Evolutionary conservation across 2,888 invertebrate species (phyloP).

Genomic region (Drosophila maculinotata): DNA sequence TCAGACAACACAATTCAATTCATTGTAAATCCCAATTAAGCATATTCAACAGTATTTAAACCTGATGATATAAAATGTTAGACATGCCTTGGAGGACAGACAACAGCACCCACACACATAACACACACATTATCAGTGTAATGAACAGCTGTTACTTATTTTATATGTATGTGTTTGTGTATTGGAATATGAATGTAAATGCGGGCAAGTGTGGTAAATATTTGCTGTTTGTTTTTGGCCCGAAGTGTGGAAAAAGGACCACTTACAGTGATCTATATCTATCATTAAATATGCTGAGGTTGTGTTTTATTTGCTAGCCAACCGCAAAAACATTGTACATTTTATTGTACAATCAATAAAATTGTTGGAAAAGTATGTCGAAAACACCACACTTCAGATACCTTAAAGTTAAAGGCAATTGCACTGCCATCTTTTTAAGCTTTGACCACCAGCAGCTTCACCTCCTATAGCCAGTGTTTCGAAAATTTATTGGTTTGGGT

Average conservation of each 20-base stretch:
- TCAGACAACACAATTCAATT: constrained; percentile 20
- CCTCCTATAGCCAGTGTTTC: constrained; percentile 15
- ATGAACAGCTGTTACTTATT: constrained; percentile 33
- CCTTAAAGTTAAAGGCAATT: constrained; percentile 20
- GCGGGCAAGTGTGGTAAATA: constrained; percentile 55
- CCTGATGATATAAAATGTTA: constrained; percentile 17
- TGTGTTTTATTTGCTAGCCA: constrained; percentile 44
- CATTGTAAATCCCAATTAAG: constrained; percentile 17
- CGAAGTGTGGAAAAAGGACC: constrained; percentile 13
- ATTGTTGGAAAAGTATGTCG: constrained; percentile 18
- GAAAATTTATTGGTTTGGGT: constrained; percentile 57
- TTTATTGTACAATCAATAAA: constrained; percentile 47
- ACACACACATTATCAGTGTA: constrained; percentile 4
- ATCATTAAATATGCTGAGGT: constrained; percentile 47
- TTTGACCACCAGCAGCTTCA: background rate
- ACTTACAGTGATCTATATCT: constrained; percentile 29
- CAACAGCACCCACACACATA: constrained; percentile 10
- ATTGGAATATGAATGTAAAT: constrained; percentile 39
- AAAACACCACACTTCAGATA: constrained; percentile 11
- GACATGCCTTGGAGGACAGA: constrained; percentile 20
- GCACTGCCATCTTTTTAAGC: constrained; percentile 15
- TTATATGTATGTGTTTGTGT: constrained; percentile 23
- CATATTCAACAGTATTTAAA: constrained; percentile 29
- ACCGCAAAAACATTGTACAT: constrained; percentile 44
- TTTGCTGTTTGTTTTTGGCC: constrained; percentile 44